phyloP scores from a whole-genome alignment of 2,888 invertebrate species.

The Lysandra bellargus region DNA sequence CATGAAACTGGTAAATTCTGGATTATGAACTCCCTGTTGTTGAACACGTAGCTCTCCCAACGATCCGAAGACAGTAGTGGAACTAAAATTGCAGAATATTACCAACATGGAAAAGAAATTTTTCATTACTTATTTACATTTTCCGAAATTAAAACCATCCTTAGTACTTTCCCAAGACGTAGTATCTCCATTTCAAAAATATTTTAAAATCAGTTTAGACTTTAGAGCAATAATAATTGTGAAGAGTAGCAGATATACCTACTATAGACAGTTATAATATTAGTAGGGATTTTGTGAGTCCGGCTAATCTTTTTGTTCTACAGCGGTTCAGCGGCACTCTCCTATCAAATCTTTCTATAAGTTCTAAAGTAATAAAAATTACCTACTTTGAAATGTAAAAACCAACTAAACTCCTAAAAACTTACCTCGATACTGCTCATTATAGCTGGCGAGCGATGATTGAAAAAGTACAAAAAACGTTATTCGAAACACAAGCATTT shows the following conservation, averaged over 20 bases:
- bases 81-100: conserved; percentile 51
- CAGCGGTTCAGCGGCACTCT: no score
- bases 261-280: no score
- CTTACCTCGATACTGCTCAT: conserved; percentile 28
- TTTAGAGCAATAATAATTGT: no score
- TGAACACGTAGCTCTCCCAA: conserved; percentile 64
- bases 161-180: no score
- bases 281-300: no score
- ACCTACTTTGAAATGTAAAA: neutral
- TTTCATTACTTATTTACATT: no score
- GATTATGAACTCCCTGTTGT: conserved; percentile 69
- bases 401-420: neutral
- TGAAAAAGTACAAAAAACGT: conserved; percentile 41
- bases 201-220: no score
- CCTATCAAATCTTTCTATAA: no score
- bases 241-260: no score
- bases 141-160: no score
- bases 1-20: conserved; percentile 70
- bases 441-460: conserved; percentile 42
- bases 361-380: neutral
- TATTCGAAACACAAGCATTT: conserved; percentile 30
- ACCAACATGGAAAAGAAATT: neutral
- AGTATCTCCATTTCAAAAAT: no score
- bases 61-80: conserved; percentile 54
- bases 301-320: no score